phyloP scores from a whole-genome alignment of 2,797 vertebrate genomes.

The Phoebastria nigripes region DNA sequence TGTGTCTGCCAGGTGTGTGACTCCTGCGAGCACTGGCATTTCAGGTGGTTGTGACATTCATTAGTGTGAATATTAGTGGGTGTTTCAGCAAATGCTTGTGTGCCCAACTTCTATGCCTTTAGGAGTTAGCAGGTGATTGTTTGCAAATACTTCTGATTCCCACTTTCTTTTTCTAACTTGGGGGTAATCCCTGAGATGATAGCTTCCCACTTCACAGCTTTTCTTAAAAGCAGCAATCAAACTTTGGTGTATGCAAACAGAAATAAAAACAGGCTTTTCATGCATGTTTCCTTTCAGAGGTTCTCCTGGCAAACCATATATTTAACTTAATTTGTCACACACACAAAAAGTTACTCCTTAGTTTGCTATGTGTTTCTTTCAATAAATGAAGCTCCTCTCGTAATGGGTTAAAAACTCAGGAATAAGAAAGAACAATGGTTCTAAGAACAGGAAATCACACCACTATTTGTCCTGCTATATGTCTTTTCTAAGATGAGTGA shows the following conservation, averaged over 20 bases:
- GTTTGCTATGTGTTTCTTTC: neutral
- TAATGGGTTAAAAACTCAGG: neutral
- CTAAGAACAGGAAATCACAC: neutral
- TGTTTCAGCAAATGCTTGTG: slow-evolving; percentile 5
- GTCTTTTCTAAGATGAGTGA: neutral
- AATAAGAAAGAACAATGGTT: neutral
- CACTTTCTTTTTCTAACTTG: neutral
- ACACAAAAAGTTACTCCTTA: neutral
- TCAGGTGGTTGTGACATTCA: neutral
- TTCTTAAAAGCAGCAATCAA: neutral
- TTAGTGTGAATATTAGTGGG: neutral
- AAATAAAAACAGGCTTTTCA: neutral
- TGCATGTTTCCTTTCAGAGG: neutral
- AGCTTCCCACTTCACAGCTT: neutral
- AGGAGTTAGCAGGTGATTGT: neutral
- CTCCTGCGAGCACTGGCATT: neutral
- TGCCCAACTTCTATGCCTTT: neutral
- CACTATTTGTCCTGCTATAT: neutral
- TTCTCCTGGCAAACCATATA: neutral
- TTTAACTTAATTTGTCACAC: neutral
- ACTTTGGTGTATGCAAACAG: neutral
- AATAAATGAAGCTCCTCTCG: neutral
- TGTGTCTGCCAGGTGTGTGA: neutral
- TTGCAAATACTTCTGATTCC: neutral
- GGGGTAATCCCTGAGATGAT: neutral